Evolutionary conservation across 1,140 invertebrate genomes (phyloP), one percentile per base, ranked within the genome.

Genomic region (Pantala flavescens): DNA sequence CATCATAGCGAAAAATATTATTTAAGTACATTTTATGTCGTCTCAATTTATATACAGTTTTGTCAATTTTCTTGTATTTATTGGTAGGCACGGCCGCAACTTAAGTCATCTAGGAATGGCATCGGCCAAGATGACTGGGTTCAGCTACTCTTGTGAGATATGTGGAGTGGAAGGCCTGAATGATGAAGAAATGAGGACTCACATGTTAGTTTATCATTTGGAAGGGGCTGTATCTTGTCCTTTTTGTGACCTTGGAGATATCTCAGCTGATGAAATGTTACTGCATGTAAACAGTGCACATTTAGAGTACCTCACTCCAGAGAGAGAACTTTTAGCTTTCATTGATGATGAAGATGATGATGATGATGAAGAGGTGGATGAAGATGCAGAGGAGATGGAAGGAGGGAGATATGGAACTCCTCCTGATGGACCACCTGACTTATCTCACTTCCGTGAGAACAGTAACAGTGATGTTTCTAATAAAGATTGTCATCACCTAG

Each of bases 271-370:
- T 19, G 91, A 94, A 82, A 89, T 94, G 82, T 82, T 90, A 74
- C 80, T 89, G 16, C 92, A 94, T 80, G 91, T 94, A 1, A 93
- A 93, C 82, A 88, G 88, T 76, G 91, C 88, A 19, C 92, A 94
- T 83, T 85, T 93, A 70, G 90, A 93, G 80, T 93, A 91, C 79
- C 79, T 93, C 24, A 92, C 90, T 24, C 89, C 89, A 0, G 88
- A 89, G 79, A 83, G 87, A 76, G 87, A 89, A 78, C 80, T 87
- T 12, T 85, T 88, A 81, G 85, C 85, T 49, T 88, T 88, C 76
- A 88, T 88, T 75, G 79, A 79, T 12, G 80, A 80, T 71, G 79
- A 81, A 36, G 79, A 77, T 71, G 87, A 88, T 79, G 77, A 78
- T 0, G 87, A 88, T 78, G 84, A 86, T 77, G 87, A 86, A 81